These are phyloP conservation scores for Phalacrocorax carbo DNA, from an alignment of 2,113 vertebrate species.

Conservation along the genomic window DNA sequence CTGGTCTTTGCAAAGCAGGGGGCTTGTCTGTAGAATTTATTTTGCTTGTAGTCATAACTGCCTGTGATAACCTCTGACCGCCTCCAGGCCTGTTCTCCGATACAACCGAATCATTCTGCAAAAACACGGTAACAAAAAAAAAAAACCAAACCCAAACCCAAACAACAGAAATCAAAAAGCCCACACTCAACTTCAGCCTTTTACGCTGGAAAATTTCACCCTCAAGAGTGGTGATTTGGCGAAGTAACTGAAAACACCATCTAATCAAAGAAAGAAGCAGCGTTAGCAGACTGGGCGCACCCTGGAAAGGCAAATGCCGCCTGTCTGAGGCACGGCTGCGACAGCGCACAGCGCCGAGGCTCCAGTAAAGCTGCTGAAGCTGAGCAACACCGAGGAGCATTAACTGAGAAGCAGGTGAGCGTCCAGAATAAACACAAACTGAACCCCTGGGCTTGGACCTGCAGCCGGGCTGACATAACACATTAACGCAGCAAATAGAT, in stretches of 20 bases:
- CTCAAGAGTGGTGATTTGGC: neutral
- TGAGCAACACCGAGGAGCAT: neutral
- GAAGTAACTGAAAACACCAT: neutral
- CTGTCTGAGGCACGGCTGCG: rapidly evolving
- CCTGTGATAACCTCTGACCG: neutral
- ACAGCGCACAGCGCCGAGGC: neutral
- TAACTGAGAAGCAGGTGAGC: neutral
- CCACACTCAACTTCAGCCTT: neutral
- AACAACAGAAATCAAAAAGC: neutral
- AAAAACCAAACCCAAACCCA: neutral
- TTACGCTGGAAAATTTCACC: neutral
- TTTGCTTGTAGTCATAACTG: neutral
- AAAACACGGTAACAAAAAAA: neutral
- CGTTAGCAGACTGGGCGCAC: no score
- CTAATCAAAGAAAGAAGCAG: neutral
- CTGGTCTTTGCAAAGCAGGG: neutral
- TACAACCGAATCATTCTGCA: neutral
- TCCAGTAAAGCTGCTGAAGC: neutral
- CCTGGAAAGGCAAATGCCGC: neutral
- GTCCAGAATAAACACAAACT: neutral
- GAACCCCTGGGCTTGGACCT: neutral
- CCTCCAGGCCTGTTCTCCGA: neutral
- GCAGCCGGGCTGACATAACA: neutral
- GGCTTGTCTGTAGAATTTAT: neutral
- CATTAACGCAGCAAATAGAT: neutral